These are phyloP conservation scores for Neoascia interrupta DNA, from an alignment of 2,888 invertebrate species.

Conservation along the genomic window DNA sequence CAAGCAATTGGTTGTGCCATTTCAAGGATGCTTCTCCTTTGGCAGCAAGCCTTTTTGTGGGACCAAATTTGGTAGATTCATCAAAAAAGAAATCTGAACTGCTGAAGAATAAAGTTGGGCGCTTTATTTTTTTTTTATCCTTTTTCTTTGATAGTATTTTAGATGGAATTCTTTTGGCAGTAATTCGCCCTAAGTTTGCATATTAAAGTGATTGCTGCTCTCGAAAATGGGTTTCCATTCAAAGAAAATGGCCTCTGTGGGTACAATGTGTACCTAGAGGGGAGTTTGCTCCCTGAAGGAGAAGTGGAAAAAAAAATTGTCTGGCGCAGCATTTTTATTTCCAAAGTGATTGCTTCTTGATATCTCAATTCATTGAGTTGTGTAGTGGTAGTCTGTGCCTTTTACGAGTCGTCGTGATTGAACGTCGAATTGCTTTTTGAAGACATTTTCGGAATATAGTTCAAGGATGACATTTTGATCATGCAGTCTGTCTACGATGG, in stretches of 20 bases:
- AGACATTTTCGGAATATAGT: too few species aligned
- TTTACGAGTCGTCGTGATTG: too few species aligned
- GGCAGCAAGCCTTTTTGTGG: background rate
- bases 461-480: too few species aligned
- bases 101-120: slow-evolving; percentile 12
- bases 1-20: slow-evolving; percentile 30
- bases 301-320: too few species aligned
- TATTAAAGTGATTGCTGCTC: background rate
- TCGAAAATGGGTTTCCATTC: background rate
- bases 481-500: too few species aligned
- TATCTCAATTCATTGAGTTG: too few species aligned
- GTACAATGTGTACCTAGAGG: background rate
- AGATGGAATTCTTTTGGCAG: slow-evolving; percentile 5
- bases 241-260: slow-evolving; percentile 5
- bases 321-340: slow-evolving; percentile 9
- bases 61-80: slow-evolving; percentile 4
- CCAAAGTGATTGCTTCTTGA: background rate
- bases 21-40: background rate
- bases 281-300: too few species aligned
- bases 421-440: too few species aligned
- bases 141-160: slow-evolving; percentile 23
- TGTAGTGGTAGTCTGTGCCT: too few species aligned
- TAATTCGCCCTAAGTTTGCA: slow-evolving; percentile 8
- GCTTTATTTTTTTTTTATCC: too few species aligned
- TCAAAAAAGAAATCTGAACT: background rate